Base-by-base conservation (phyloP, 2,888 invertebrate genomes). In the Himalopsyche japonica region DNA sequence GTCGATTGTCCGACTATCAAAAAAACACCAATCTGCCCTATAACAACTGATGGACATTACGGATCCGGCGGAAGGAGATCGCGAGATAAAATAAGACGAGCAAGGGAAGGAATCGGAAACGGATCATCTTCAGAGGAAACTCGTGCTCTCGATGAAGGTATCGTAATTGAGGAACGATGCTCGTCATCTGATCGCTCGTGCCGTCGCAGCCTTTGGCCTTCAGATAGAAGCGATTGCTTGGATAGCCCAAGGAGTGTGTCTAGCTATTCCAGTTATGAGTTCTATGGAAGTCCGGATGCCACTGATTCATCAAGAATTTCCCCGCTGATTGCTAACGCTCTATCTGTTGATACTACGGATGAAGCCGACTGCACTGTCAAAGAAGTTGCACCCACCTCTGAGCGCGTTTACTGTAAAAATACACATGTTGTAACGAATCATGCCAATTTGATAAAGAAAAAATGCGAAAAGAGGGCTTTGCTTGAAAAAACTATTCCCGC, bases 41-140 rank as follows among this genome's bases (percentile, higher is more conserved):
- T 43, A 47, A 85, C 87, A n/a, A 85, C 86, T 91, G 89, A 82
- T 18, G 78, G 8, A 27, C 82, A 82, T 37, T 47, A 57, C 30
- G 20, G 49, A n/a, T 86, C 87, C n/a, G 86, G 87, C 91, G 89
- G 92, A 91, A 89, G 93, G 91, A 91, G 92, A 91, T 91, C 93
- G 90, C 90, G 92, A 91, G 87, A 87, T 32, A 87, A 87, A 80
- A 18, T 86, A n/a, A 48, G 87, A 47, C 78, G 87, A 32, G 37
- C 79, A 91, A 91, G 92, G 88, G 92, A 92, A 90, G 91, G 91
- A 90, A 92, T 91, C 91, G 92, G 92, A 90, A 92, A 92, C 90
- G 92, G 92, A 90, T 92, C 92, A 88, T 92, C 92, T 89, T 92
- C 92, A 89, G 92, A 92, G 90, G 88, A 91, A 90, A 89, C 91